These are phyloP conservation scores for Synanthedon tipuliformis DNA, from an alignment of 2,888 invertebrate species.

Conservation along the genomic window DNA sequence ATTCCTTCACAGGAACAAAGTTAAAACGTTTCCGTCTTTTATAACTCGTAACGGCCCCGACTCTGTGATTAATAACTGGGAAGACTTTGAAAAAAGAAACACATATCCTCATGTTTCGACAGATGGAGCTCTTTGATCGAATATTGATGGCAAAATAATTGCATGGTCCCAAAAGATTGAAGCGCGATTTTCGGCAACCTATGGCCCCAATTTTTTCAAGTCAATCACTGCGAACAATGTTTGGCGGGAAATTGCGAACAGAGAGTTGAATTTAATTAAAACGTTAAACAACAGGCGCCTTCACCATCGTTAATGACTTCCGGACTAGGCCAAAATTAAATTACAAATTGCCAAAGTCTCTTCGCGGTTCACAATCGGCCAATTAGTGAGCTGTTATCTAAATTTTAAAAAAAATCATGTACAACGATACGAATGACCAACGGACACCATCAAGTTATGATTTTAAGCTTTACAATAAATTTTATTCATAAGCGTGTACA, in stretches of 20 bases:
- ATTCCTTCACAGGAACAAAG: not conserved
- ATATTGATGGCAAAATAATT: slow-evolving; percentile 48
- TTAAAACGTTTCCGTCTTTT: not conserved
- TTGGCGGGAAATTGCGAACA: not conserved
- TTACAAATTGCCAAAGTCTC: slow-evolving; percentile 1
- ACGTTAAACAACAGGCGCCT: not conserved
- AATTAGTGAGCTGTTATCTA: not conserved
- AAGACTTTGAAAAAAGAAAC: not conserved
- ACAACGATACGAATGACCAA: too few relatives aligned
- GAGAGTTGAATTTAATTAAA: not conserved
- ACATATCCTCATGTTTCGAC: slow-evolving; percentile 7
- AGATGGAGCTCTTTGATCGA: slow-evolving; percentile 29
- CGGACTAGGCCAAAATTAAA: slow-evolving; percentile 5
- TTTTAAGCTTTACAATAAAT: too few relatives aligned
- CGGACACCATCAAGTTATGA: too few relatives aligned
- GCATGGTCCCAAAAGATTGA: slow-evolving; percentile 19
- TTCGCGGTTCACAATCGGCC: not conserved
- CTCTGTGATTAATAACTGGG: slow-evolving; percentile 9
- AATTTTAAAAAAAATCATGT: not conserved
- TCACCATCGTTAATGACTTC: slow-evolving; percentile 4
- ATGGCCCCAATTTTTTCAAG: slow-evolving; percentile 25
- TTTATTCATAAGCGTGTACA: too few relatives aligned
- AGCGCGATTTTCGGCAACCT: slow-evolving; percentile 26
- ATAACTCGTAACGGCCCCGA: not conserved
- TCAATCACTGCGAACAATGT: slow-evolving; percentile 14